Evolutionary conservation across 2,113 vertebrate genomes (phyloP), one percentile per base, ranked within the genome.

Genomic region (Carassius auratus): DNA sequence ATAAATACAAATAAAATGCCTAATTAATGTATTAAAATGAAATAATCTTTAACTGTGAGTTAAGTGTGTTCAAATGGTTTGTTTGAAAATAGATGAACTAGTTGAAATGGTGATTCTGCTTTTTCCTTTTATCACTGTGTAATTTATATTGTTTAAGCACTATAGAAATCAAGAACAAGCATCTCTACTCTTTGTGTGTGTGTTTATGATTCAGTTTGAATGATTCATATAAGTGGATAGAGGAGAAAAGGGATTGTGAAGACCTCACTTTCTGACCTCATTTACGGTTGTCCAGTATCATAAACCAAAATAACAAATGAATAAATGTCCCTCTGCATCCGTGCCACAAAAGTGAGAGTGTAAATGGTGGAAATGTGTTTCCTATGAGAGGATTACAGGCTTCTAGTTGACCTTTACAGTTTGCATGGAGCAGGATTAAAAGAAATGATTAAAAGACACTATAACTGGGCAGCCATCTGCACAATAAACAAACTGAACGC

Each of bases 321-420:
- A 75, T 33, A 38, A 89, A 84, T 75, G 61, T 77, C 76, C 6
- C 45, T 88, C 88, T 81, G 82, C 76, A 71, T 52, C 85, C 86
- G 84, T 76, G 30, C 50, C 88, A 85, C 91, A 80, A 84, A 38
- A 62, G 73, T 74, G 57, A 8, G 30, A 79, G 26, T 87, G 85
- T 84, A 87, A 86, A 30, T 36, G 38, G 66, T 59, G 83, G 84
- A 90, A 36, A 86, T 84, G 76, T 75, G 59, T 48, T 90, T 77
- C 14, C 23, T 33, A 57, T 69, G 69, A 69, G 88, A 85, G 69
- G 86, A 92, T 93, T 88, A 91, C 8, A 26, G 78, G 81, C 88
- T 86, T 80, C 84, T 84, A 48, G 62, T 77, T 92, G 91, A 95
- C 90, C 92, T 92, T 92, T 91, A 80, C 78, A 42, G 50, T 52